Percentiles rank a stretch among this genome's conserved stretches.
Conservation (phyloP, 2,888 invertebrate species). For the Habroteleia sp. region DNA sequence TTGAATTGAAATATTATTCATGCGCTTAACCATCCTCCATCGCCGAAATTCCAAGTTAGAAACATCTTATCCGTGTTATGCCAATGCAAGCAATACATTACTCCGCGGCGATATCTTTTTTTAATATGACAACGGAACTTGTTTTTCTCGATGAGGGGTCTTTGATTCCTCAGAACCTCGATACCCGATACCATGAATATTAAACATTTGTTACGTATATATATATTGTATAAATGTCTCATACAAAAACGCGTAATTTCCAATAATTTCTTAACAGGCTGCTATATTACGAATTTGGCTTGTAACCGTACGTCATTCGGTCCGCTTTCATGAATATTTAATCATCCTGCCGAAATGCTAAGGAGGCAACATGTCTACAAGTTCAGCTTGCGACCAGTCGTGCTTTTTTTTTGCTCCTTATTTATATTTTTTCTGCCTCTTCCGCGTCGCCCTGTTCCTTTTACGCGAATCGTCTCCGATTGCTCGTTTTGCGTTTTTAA, state of each 20-base stretch:
- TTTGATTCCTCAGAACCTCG: slow-evolving; percentile 47
- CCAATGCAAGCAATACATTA: slow-evolving; percentile 40
- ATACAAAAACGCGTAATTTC: slow-evolving; percentile 68
- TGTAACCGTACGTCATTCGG: slow-evolving; percentile 53
- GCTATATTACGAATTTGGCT: slow-evolving; percentile 49
- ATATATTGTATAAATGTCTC: slow-evolving; percentile 15
- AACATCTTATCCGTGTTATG: slow-evolving; percentile 42
- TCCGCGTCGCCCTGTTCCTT: slow-evolving; percentile 38
- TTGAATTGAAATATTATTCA: slow-evolving; percentile 41
- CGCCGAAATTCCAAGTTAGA: slow-evolving; percentile 44
- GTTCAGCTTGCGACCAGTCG: slow-evolving; percentile 49
- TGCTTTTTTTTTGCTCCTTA: slow-evolving; percentile 45
- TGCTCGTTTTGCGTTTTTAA: slow-evolving; percentile 55
- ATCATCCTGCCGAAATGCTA: slow-evolving; percentile 53
- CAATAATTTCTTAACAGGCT: slow-evolving; percentile 66
- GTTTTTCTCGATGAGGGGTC: slow-evolving; percentile 49
- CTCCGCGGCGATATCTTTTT: slow-evolving; percentile 37
- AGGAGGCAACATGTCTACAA: slow-evolving; percentile 55
- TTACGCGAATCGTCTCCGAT: slow-evolving; percentile 43
- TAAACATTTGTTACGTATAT: slow-evolving; percentile 45
- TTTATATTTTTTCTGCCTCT: slow-evolving; percentile 50
- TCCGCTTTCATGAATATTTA: slow-evolving; percentile 64
- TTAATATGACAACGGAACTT: slow-evolving; percentile 50
- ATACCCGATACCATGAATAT: slow-evolving; percentile 48
- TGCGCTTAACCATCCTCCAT: slow-evolving; percentile 24